Evolutionary conservation across 2,113 vertebrate species (phyloP), one percentile per base, ranked within the genome.

Genomic region (Chunga burmeisteri): DNA sequence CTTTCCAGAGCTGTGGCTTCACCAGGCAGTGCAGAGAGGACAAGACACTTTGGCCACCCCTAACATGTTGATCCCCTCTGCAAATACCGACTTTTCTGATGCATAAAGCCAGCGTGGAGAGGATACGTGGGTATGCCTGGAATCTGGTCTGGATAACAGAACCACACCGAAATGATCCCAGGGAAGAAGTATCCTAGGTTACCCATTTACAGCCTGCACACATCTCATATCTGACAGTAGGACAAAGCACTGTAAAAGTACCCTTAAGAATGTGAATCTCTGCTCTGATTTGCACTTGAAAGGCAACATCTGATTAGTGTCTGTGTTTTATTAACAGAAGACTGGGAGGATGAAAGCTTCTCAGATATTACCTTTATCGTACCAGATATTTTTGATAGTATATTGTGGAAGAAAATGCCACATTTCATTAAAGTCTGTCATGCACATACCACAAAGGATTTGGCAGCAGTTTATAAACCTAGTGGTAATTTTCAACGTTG

Each of bases 251-350:
- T 80, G 58, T 70, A 80, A 95, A 95, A 94, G 91, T 75, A 87
- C 36, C 44, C 81, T 68, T 67, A 79, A 72, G 58, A 86, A 90
- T 62, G 49, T 38, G 85, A 88, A 77, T 73, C 19, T 59, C 55
- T 94, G 59, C 72, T 96, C 80, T 55, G 61, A 88, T 93, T 93
- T 93, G 83, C 79, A 84, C 72, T 92, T 89, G 61, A 91, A 93
- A 93, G 73, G 25, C 77, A 91, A 58, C 25, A 72, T 91, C 88
- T 91, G 68, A 92, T 91, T 87, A 84, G 29, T 59, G 52, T 71
- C 68, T 91, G 44, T 81, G 40, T 89, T 96, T 87, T 94, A 89
- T 73, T 94, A 96, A 71, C 27, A 73, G 66, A 84, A 82, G 56
- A 26, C 36, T 26, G 61, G 32, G 52, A 81, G 5, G 40, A 91